Base-by-base conservation (phyloP, 2,113 vertebrate genomes). In the Rhineura floridana region DNA sequence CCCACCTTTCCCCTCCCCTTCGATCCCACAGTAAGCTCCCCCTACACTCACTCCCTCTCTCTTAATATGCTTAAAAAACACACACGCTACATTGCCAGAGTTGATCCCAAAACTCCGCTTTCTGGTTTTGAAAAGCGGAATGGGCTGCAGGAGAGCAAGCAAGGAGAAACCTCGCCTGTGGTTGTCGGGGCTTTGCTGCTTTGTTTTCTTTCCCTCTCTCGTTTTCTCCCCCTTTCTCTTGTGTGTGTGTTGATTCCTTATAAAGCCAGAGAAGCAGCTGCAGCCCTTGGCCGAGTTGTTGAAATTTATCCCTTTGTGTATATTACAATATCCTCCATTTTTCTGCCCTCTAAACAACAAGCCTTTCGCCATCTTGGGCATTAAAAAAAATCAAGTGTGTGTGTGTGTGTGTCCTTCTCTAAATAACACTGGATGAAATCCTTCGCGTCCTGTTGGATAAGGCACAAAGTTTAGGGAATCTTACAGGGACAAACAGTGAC, bases 271-370 rank as follows among this genome's bases (percentile, higher is more conserved):
- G 96, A 91, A 93, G 97, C 98, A 96, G 98, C 97, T 96, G 98
- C 97, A 88, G 97, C 93, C 91, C 93, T 89, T 96, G 93, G 97
- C 97, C 94, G 98, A 97, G 97, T 97, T 97, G 98, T 96, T 97
- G 98, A 98, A 98, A 98, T 98, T 96, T 98, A 97, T 98, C 98
- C 98, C 98, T 99, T 99, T 99, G 98, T 99, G 98, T 99, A 98
- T 98, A 98, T 98, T 98, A 98, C 98, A 98, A 98, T 99, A 98
- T 99, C 98, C 98, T 99, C 99, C 99, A 99, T 99, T 98, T 99
- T 98, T 97, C 96, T 98, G 98, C 97, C 98, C 98, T 98, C 98
- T 97, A 98, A 99, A 99, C 99, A 99, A 99, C 98, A 98, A 99
- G 98, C 97, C 98, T 97, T 97, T 99, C 98, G 98, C 99, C 99